These are phyloP conservation scores for Leptopilina clavipes DNA, from an alignment of 1,140 invertebrate genomes.

Conservation along the genomic window DNA sequence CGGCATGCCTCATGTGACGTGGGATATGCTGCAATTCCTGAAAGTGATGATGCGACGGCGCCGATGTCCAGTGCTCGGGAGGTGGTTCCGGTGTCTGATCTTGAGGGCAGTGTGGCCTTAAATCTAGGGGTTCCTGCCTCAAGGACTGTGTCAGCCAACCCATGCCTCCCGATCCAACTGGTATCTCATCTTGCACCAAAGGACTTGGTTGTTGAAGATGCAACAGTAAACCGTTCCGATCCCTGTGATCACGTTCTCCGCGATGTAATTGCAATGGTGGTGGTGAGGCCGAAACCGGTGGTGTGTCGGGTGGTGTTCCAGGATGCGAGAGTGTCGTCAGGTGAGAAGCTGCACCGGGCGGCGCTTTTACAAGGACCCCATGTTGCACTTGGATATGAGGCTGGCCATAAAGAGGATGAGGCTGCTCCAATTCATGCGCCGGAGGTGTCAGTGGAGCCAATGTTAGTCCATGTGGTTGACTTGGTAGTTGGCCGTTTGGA, in stretches of 20 bases:
- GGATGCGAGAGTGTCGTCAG: slow-evolving; percentile 76
- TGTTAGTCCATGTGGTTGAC: slow-evolving; percentile 59
- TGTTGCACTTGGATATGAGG: slow-evolving; percentile 68
- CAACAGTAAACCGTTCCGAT: slow-evolving; percentile 62
- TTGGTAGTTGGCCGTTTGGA: slow-evolving; percentile 64
- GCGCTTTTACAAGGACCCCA: slow-evolving; percentile 66
- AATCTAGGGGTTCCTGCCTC: slow-evolving; percentile 85
- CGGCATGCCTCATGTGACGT: slow-evolving; percentile 65
- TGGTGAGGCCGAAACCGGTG: slow-evolving; percentile 78
- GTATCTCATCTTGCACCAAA: slow-evolving; percentile 65
- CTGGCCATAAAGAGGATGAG: slow-evolving; percentile 72
- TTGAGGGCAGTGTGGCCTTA: slow-evolving; percentile 81
- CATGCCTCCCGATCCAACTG: slow-evolving; percentile 74
- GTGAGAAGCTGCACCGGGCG: slow-evolving; percentile 63
- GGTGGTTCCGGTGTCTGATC: slow-evolving; percentile 62
- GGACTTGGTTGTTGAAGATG: slow-evolving; percentile 63
- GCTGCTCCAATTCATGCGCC: slow-evolving; percentile 76
- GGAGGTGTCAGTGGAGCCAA: slow-evolving; percentile 78
- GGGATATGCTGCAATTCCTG: slow-evolving; percentile 64
- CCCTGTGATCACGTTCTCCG: slow-evolving; percentile 61
- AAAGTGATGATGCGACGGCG: slow-evolving; percentile 70
- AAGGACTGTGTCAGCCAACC: slow-evolving; percentile 83
- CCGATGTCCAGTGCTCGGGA: slow-evolving; percentile 65
- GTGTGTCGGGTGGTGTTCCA: slow-evolving; percentile 86
- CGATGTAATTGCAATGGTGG: slow-evolving; percentile 75